Base-by-base conservation (phyloP, 1,140 invertebrate genomes). In the Procambarus clarkii region DNA sequence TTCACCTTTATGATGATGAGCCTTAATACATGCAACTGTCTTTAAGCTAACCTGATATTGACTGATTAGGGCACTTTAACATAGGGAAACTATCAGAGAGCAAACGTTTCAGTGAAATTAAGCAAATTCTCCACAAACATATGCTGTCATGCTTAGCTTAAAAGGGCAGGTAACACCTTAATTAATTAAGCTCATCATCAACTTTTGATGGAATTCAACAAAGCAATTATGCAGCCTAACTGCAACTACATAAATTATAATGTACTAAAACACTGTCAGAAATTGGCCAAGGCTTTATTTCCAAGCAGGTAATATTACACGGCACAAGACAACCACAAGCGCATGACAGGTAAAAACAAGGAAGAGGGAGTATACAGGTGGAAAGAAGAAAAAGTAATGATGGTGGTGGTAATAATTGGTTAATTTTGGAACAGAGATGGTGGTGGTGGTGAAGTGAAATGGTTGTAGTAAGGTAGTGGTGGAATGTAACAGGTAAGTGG, bases 281-380 rank as follows among this genome's bases (percentile, higher is more conserved):
- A 80, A n/a, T 44, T 54, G 21, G 21, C 58, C 50, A 81, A 85
- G 18, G 46, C 64, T 85, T n/a, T 44, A 85, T 71, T 85, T 69
- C 74, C 83, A 85, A 85, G 83, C 83, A 85, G 45, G 48, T 74
- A 85, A 69, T 74, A 71, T 85, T 74, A 85, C 83, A 85, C 24
- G 54, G 83, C 83, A 85, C 83, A 44, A 85, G 13, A 85, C 83
- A 85, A 85, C 83, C 83, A 85, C 83, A 85, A 85, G 83, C 83
- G 74, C 83, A 85, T 45, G 64, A 48, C 83, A 85, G 69, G 83
- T 64, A 85, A 13, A 46, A 64, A 84, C 45, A 48, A 84, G 45
- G 45, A 45, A 44, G 58, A 60, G 58, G 21, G 5, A 84, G 81
- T 2, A 64, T 5, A 64, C 13, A 15, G 18, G 15, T 0, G 60